A percentile compares a stretch with the other conserved stretches of the same genome.
Conservation (phyloP, 1,140 invertebrate species). For the Drosophila paulistorum region DNA sequence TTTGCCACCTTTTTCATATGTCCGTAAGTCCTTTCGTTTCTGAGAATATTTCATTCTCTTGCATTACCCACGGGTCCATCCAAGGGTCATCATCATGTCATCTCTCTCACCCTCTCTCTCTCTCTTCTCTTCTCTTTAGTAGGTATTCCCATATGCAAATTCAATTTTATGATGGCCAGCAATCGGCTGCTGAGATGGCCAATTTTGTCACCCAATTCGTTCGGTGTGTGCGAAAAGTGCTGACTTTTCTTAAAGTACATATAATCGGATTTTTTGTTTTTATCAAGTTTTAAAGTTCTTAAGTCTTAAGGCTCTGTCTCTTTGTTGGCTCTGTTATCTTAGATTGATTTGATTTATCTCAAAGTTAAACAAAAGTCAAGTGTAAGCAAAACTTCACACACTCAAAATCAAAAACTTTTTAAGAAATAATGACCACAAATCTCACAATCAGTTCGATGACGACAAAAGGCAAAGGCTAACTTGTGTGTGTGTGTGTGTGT, state of each 20-base stretch:
- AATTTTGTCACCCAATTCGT: background rate
- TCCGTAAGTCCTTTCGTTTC: background rate
- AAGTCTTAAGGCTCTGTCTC: background rate
- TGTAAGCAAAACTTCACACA: slow-evolving; percentile 68
- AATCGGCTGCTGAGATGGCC: slow-evolving; percentile 6
- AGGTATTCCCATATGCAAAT: slow-evolving; percentile 14
- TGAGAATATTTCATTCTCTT: slow-evolving; percentile 14
- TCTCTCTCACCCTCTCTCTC: no score
- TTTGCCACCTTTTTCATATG: background rate
- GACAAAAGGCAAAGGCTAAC: slow-evolving; percentile 17
- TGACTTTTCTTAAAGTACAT: no score
- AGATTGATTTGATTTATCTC: slow-evolving; percentile 32
- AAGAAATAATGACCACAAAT: slow-evolving; percentile 48
- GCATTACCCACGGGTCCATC: background rate
- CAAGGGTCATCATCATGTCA: no score
- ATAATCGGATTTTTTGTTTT: no score
- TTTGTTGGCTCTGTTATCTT: background rate
- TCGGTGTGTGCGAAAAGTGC: no score
- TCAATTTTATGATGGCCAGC: slow-evolving; percentile 13
- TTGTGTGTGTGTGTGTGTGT: slow-evolving; percentile 24
- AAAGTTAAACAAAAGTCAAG: slow-evolving; percentile 65
- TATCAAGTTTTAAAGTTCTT: no score
- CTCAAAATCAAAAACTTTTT: slow-evolving; percentile 29
- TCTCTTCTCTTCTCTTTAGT: background rate
- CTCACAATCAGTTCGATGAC: slow-evolving; percentile 19